Base-by-base conservation (phyloP, 2,888 invertebrate species). In the Lepidonotus clava region DNA sequence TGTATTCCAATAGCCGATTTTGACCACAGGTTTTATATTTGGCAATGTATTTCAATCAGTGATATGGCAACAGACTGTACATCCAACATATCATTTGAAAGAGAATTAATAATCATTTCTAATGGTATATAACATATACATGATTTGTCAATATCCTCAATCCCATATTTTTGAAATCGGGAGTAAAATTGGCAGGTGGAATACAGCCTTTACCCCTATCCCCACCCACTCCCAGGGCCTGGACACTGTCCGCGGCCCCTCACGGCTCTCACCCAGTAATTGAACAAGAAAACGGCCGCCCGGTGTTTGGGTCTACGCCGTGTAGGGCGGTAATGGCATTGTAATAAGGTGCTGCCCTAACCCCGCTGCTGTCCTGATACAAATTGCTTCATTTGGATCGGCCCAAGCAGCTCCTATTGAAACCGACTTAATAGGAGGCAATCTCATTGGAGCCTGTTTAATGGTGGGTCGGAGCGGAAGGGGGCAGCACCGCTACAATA, bases 401-500 rank as follows among this genome's bases (percentile, higher is more conserved):
- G 61, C 28, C 61, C 61, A 18, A 32, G 14, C 28, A 11, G 61
- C 61, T 32, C 28, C 61, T 61, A 61, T 61, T 24, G 61, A 2
- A 61, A 61, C 61, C 5, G 24, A 11, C 61, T 61, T 61, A 61
- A 61, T 61, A 28, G 61, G 61, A 61, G 28, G 28, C 61, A 61
- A 61, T 61, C 61, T 61, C 61, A 61, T 61, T 61, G 24, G 61
- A 61, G 61, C 11, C 61, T 56, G 56, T 56, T 56, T 56, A n/a
- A 8, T 56, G 46, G 46, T 18, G 46, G 18, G 8, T 46, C 46
- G 46, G n/a, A 46, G 46, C 46, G 18, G 46, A 46, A 46, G 46
- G 46, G 46, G 46, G 46, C 18, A 46, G n/a, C 46, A 46, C 46
- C 8, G 8, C 46, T 46, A 46, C 18, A 46, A 18, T n/a, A n/a